Evolutionary conservation across 92 coral and sea anemone genomes (phyloP), one percentile per base, ranked within the genome.

Genomic region (Palythoa grandis): DNA sequence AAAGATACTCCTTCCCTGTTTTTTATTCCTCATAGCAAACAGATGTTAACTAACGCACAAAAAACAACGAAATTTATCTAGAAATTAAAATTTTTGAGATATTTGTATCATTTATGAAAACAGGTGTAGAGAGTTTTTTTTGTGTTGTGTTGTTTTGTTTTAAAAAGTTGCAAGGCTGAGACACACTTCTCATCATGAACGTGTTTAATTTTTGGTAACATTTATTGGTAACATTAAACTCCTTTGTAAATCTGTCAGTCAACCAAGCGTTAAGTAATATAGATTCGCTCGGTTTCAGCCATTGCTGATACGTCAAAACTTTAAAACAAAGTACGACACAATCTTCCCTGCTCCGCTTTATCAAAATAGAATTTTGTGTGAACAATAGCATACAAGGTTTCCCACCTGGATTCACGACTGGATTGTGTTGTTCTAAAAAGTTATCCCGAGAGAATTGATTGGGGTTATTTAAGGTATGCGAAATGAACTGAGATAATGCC

Each of bases 401-500:
- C 85, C 73, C 52, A 43, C 40, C n/a, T 29, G 48, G 82, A 53
- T 23, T 37, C 61, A 37, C 65, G 56, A 43, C 22, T 17, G 79
- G 79, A 35, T 11, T 83, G 78, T 86, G 83, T 56, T 22, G 47
- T 70, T 19, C 13, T 63, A 43, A 70, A 80, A 79, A 22, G 14
- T 58, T 61, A 82, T 78, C 48, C 61, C 78, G 13, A 72, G 89
- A 69, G 89, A 71, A 35, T 67, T 65, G 60, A 38, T 13, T 66
- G 61, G 85, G 2, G 73, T n/a, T 65, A 67, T 80, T 80, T 80
- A 80, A 80, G 20, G 74, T 25, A 47, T n/a, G 48, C 43, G 39
- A 66, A 79, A 80, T 66, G 85, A 80, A 20, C 74, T 80, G 47
- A 63, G n/a, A 77, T 69, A 25, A 80, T 80, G 85, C 75, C 74